Evolutionary conservation across 1,140 invertebrate species (phyloP), one percentile per base, ranked within the genome.

Genomic region (Drosophila sechellia): DNA sequence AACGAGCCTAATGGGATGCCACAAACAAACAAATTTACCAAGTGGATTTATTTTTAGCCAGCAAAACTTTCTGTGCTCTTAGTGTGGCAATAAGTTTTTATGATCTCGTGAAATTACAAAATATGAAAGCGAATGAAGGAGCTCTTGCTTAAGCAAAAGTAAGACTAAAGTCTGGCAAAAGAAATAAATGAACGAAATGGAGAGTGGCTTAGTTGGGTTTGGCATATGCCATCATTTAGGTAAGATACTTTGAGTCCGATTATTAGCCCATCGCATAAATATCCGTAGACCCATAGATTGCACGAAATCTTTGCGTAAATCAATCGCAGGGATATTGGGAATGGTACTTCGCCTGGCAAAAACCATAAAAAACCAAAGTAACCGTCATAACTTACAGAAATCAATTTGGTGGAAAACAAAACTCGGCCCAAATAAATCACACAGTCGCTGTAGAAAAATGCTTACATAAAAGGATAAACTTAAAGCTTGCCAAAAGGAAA

Each of bases 1-100:
- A 87, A 78, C 60, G 65, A 78, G 83, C 83, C 64, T 80, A 81
- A 61, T 81, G 78, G 81, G 78, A 63, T 52, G 15, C 54, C 59
- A 34, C 40, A 46, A 64, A 45, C 58, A 84, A 80, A 76, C 71
- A 75, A 65, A 73, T 58, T 39, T 61, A 72, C 35, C 50, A 12
- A 77, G 54, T 69, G 72, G 61, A 81, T 77, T 86, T 85, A 58
- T 58, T 79, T 81, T 80, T 60, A 68, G 64, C 25, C 50, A 20
- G 13, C 40, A 40, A 60, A 80, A 75, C 50, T 65, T 71, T 79
- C 50, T 53, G 31, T 31, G 35, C 50, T 20, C n/a, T 31, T 56
- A 53, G 25, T 63, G 78, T 45, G 63, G 31, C 55, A 57, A 73
- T 85, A 69, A 77, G 75, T 77, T 84, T 86, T 86, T 84, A 86